phyloP scores from a whole-genome alignment of 2,888 invertebrate species.

The Trichogramma dendrolimi region DNA sequence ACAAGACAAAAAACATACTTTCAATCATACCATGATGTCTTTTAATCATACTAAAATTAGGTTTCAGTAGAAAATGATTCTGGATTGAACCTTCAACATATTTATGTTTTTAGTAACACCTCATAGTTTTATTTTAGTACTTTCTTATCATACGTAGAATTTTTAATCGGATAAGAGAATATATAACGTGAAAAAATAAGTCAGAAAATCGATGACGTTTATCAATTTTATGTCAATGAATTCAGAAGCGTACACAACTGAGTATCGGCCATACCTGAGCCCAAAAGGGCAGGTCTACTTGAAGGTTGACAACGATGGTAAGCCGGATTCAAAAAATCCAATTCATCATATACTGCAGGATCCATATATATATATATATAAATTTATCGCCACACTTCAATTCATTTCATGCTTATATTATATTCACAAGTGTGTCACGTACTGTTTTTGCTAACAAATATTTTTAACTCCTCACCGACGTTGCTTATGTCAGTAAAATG shows the following conservation, averaged over 20 bases:
- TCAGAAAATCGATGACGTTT: conserved; percentile 8
- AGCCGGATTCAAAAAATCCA: conserved; percentile 54
- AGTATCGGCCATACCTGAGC: conserved; percentile 73
- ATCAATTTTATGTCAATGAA: conserved; percentile 48
- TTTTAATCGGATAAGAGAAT: too few relatives aligned
- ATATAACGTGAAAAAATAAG: too few relatives aligned
- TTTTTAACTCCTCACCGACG: too few relatives aligned
- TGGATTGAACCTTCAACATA: neutral
- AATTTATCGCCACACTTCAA: conserved; percentile 42
- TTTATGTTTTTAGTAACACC: neutral
- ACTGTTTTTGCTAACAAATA: neutral
- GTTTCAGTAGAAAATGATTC: too few relatives aligned
- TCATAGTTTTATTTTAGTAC: neutral
- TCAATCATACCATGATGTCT: too few relatives aligned
- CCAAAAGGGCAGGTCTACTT: conserved; percentile 78
- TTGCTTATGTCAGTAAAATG: too few relatives aligned
- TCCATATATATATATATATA: conserved; percentile 23
- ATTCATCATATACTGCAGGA: conserved; percentile 47
- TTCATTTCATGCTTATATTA: conserved; percentile 30
- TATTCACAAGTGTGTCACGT: conserved; percentile 14
- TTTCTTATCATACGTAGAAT: neutral
- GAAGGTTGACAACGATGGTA: conserved; percentile 80
- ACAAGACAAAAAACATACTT: too few relatives aligned
- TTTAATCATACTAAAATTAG: too few relatives aligned
- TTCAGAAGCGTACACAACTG: conserved; percentile 60